Evolutionary conservation across 2,113 vertebrate species (phyloP).

Genomic region (Albula glossodonta): DNA sequence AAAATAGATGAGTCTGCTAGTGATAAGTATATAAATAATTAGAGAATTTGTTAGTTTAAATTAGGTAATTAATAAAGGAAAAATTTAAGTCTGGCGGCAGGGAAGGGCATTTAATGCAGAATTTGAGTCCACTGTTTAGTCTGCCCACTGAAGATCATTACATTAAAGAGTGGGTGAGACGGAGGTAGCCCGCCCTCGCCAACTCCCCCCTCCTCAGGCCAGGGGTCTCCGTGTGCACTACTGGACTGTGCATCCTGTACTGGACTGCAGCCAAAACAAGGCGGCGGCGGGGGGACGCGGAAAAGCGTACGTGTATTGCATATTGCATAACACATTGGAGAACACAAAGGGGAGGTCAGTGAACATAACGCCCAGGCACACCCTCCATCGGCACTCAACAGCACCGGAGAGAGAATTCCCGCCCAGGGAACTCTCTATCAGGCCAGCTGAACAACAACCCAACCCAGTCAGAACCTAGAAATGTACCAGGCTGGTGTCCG

Average conservation of each 20-base stretch:
- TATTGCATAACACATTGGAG: not conserved
- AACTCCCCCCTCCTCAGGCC: not conserved
- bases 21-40: not conserved
- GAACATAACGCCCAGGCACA: slow-evolving; percentile 26
- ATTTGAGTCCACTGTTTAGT: not conserved
- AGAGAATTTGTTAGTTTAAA: not conserved
- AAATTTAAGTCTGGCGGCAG: not conserved
- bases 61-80: not conserved
- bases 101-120: not conserved
- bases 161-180: not conserved
- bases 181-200: not conserved
- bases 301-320: slow-evolving; percentile 15
- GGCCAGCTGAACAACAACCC: not conserved
- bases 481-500: not conserved
- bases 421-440: not conserved
- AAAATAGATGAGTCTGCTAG: too few relatives aligned
- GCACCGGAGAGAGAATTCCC: slow-evolving; percentile 6
- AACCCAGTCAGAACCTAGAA: not conserved
- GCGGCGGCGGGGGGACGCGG: not conserved
- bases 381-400: not conserved
- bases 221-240: slow-evolving; percentile 5
- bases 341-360: slow-evolving; percentile 36
- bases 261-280: slow-evolving; percentile 13
- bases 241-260: slow-evolving; percentile 15
- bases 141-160: not conserved